Conservation (phyloP, 2,113 vertebrate genomes). For the Emydocephalus ijimae region DNA sequence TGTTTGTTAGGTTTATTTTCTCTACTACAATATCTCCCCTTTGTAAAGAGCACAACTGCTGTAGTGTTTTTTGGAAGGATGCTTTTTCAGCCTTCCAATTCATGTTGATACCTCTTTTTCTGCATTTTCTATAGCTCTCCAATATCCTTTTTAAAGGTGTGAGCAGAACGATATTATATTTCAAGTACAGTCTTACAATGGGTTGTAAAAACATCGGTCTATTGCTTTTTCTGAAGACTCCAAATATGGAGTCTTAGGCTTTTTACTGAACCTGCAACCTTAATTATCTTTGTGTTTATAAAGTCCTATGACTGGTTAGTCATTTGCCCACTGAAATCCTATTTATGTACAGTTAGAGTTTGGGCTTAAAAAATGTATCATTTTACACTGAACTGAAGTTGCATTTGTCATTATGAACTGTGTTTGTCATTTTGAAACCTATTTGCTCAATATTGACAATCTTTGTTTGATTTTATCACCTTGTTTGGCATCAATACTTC, state of each 20-base stretch:
- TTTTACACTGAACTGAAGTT: not conserved
- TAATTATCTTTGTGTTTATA: not conserved
- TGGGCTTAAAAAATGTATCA: not conserved
- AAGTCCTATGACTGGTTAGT: not conserved
- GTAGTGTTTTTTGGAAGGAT: not conserved
- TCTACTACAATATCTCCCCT: not conserved
- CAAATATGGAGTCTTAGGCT: not conserved
- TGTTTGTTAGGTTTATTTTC: not conserved
- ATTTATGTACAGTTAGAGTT: not conserved
- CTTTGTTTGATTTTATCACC: not conserved
- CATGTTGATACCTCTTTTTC: not conserved
- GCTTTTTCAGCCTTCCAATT: not conserved
- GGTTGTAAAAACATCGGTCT: not conserved
- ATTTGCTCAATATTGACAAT: not conserved
- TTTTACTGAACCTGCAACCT: not conserved
- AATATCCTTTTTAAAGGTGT: not conserved
- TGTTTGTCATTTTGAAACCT: not conserved
- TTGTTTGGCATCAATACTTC: not conserved
- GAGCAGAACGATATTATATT: not conserved
- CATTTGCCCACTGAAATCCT: not conserved
- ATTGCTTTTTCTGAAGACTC: not conserved
- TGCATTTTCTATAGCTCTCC: not conserved
- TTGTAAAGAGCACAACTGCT: not conserved
- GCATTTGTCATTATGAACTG: not conserved
- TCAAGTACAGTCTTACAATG: not conserved